Conservation (phyloP, 2,113 vertebrate species). For the Ochotona curzoniae region DNA sequence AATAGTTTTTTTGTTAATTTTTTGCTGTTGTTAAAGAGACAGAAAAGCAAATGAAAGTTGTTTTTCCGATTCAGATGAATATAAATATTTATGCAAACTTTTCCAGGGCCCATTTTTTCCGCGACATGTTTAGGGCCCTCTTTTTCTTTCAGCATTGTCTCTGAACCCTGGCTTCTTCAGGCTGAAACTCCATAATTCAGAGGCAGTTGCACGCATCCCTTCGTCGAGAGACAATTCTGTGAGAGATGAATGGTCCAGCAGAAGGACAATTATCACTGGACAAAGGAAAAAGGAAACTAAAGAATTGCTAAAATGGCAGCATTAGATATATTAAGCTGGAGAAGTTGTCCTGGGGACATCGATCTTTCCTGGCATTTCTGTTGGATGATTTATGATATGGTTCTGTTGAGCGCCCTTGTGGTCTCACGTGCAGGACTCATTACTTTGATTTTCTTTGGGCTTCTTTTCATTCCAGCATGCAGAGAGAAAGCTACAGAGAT, state of each 20-base stretch:
- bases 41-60: background rate
- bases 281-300: constrained; percentile 69
- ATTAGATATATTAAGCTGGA: constrained; percentile 69
- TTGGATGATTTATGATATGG: constrained; percentile 77
- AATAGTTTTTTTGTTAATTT: background rate
- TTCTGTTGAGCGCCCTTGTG: constrained; percentile 74
- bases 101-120: background rate
- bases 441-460: constrained; percentile 62
- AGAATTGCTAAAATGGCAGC: constrained; percentile 62
- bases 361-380: constrained; percentile 68
- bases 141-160: constrained; percentile 51
- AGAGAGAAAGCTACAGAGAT: constrained; percentile 52
- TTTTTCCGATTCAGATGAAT: background rate
- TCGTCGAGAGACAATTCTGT: constrained; percentile 57
- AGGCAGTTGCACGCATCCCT: constrained; percentile 40
- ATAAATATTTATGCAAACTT: constrained; percentile 4
- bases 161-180: constrained; percentile 30
- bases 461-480: constrained; percentile 64
- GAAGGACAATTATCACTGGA: constrained; percentile 77
- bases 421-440: constrained; percentile 47
- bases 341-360: constrained; percentile 67
- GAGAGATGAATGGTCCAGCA: constrained; percentile 70
- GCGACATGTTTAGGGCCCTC: background rate
- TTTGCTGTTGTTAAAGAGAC: constrained; percentile 1
- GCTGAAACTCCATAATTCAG: constrained; percentile 63